Conservation (phyloP, 1,140 invertebrate genomes). For the Antheraea mylitta region DNA sequence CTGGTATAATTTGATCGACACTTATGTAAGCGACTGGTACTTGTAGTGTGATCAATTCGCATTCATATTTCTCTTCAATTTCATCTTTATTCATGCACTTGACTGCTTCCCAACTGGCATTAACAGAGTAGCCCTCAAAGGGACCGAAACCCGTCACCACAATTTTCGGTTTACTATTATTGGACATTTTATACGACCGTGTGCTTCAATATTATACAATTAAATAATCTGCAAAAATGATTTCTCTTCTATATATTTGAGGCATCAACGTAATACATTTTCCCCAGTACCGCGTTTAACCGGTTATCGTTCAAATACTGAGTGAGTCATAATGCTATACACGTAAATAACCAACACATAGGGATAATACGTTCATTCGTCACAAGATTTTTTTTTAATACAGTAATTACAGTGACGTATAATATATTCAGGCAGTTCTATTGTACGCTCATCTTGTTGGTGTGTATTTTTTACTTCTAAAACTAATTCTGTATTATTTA, state of each 20-base stretch:
- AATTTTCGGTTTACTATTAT: slow-evolving; percentile 55
- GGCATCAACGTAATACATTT: slow-evolving; percentile 42
- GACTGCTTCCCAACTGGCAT: slow-evolving; percentile 89
- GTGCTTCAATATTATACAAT: neutral
- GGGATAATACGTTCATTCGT: too few relatives aligned
- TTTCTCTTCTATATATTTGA: slow-evolving; percentile 11
- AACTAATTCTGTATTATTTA: too few relatives aligned
- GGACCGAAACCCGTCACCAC: slow-evolving; percentile 89
- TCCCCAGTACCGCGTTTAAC: slow-evolving; percentile 30
- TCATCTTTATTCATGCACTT: slow-evolving; percentile 78
- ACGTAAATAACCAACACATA: too few relatives aligned
- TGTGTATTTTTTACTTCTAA: too few relatives aligned
- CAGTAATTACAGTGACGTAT: too few relatives aligned
- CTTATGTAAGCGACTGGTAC: slow-evolving; percentile 84
- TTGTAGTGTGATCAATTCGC: slow-evolving; percentile 81
- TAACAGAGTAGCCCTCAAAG: slow-evolving; percentile 83
- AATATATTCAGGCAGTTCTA: too few relatives aligned
- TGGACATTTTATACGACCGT: slow-evolving; percentile 29
- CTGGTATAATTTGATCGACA: slow-evolving; percentile 80
- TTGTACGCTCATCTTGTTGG: too few relatives aligned
- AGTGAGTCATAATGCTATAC: too few relatives aligned
- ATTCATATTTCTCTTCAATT: slow-evolving; percentile 70
- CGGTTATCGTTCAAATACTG: too few relatives aligned
- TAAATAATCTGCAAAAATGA: neutral
- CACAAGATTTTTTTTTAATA: too few relatives aligned